These are phyloP conservation scores for Clangula hyemalis DNA, from an alignment of 2,797 vertebrate genomes.

Conservation along the genomic window DNA sequence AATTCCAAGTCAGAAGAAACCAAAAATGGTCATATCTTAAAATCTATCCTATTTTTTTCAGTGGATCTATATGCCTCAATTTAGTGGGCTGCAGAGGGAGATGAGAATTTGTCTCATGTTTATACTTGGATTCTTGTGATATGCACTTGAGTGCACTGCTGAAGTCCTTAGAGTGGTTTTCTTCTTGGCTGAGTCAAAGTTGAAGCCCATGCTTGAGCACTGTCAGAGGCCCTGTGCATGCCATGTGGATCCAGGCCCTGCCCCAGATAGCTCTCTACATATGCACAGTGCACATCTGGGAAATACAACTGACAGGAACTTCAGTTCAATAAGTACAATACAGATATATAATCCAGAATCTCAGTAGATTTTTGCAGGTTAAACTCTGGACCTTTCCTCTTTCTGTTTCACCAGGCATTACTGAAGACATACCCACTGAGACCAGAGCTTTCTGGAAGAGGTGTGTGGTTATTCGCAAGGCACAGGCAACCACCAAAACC, in stretches of 20 bases:
- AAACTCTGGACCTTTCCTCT: background rate
- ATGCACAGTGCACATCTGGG: no score
- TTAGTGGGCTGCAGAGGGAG: background rate
- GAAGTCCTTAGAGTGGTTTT: background rate
- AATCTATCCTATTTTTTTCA: background rate
- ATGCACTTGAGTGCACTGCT: background rate
- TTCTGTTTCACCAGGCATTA: background rate
- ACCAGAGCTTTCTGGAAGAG: background rate
- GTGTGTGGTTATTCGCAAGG: background rate
- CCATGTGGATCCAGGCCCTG: background rate
- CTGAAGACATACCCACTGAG: background rate
- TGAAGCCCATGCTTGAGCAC: background rate
- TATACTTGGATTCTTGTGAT: background rate
- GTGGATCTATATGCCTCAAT: background rate
- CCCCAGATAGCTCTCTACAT: background rate
- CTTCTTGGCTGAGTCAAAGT: background rate
- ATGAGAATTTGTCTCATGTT: background rate
- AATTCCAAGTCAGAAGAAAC: background rate
- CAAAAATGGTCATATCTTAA: background rate
- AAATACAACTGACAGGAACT: background rate
- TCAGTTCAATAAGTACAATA: background rate
- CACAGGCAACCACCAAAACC: background rate
- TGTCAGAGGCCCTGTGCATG: background rate
- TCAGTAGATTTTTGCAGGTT: background rate
- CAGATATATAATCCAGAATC: background rate